These are phyloP conservation scores for Torymus texanus DNA, from an alignment of 2,888 invertebrate genomes.

Conservation along the genomic window DNA sequence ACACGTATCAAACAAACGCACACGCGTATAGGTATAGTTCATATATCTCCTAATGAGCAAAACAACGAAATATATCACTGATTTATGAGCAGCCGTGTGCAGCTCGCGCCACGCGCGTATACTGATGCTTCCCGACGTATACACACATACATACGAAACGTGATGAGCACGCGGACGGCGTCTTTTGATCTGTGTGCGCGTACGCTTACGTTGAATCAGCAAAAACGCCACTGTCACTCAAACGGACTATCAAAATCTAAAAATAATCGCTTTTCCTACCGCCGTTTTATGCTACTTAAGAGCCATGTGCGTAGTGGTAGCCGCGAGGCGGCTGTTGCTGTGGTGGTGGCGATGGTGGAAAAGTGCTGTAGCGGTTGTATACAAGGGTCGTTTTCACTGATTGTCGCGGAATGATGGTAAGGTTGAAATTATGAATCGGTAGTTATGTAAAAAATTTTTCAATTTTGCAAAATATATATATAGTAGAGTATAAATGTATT, in stretches of 20 bases:
- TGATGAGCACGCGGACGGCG: conserved; percentile 47
- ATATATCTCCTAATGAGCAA: conserved; percentile 65
- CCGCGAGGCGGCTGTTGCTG: no score
- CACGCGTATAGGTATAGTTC: conserved; percentile 44
- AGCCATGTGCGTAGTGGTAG: neutral
- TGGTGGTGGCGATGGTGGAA: no score
- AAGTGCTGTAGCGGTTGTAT: no score
- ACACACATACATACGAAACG: conserved; percentile 57
- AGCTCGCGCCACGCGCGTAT: conserved; percentile 58
- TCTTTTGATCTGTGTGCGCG: conserved; percentile 59
- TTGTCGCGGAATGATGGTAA: no score
- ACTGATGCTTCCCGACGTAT: conserved; percentile 50
- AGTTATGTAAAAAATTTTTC: no score
- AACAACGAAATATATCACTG: conserved; percentile 68
- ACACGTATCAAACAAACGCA: conserved; percentile 22
- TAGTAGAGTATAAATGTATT: no score
- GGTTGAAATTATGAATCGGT: no score
- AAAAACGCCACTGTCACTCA: conserved; percentile 53
- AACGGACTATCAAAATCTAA: conserved; percentile 54
- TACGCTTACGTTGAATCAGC: conserved; percentile 41
- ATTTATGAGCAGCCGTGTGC: conserved; percentile 64
- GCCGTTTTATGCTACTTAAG: conserved; percentile 37
- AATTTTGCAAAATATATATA: no score
- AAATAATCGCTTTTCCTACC: conserved; percentile 47
- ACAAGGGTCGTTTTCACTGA: no score